Percentiles rank a stretch among this genome's conserved stretches.
Conservation (phyloP, 2,113 vertebrate genomes). For the Rafetus swinhoei region DNA sequence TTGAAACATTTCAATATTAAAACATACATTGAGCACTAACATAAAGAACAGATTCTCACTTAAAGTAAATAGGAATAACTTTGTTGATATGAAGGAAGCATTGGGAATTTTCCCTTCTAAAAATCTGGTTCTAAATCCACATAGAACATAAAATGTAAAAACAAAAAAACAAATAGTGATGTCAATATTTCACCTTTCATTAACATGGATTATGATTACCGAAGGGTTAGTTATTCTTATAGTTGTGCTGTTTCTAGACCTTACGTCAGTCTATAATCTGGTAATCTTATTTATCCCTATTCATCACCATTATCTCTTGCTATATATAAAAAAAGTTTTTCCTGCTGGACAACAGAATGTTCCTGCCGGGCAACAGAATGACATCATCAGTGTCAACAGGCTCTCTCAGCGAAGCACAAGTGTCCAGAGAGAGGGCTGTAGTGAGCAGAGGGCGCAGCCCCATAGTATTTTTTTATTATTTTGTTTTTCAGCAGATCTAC, state of each 20-base stretch:
- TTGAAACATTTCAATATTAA: background rate
- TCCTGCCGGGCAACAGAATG: too few species aligned
- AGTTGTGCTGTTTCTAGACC: background rate
- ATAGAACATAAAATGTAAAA: background rate
- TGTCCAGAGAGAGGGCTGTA: too few species aligned
- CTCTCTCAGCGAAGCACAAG: too few species aligned
- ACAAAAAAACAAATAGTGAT: background rate
- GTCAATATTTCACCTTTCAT: constrained; percentile 22
- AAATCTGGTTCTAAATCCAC: background rate
- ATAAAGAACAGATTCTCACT: background rate
- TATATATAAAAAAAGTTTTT: too few species aligned
- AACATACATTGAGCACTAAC: background rate
- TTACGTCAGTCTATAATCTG: constrained; percentile 4
- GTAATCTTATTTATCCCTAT: constrained; percentile 10
- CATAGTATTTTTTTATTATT: background rate
- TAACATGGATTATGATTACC: background rate
- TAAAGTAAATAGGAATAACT: background rate
- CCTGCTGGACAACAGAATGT: too few species aligned
- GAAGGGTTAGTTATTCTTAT: background rate
- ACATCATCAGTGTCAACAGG: too few species aligned
- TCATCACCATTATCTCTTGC: background rate
- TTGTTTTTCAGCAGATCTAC: background rate
- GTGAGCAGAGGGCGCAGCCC: too few species aligned
- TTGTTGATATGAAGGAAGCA: background rate
- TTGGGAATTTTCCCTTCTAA: background rate